Conservation (phyloP, 2,888 invertebrate genomes). For the Eupithecia subumbrata region DNA sequence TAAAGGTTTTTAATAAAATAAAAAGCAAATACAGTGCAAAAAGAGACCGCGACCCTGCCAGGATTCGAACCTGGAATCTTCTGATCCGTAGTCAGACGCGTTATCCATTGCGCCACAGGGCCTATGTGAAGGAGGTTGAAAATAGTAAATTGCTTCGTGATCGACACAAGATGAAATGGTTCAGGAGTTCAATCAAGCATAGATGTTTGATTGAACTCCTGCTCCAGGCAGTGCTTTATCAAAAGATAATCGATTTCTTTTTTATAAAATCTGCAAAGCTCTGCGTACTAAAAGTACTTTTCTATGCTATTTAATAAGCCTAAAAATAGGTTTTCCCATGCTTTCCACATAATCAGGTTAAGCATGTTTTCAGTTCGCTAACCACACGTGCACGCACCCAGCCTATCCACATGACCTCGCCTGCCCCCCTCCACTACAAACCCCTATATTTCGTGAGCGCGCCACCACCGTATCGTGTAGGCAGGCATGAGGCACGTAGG, state of each 20-base stretch:
- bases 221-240: not conserved
- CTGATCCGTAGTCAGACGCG: conserved; percentile 89
- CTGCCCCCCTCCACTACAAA: not conserved
- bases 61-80: conserved; percentile 88
- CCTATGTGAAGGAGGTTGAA: conserved; percentile 48
- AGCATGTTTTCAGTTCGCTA: not conserved
- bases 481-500: not conserved
- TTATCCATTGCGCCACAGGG: conserved; percentile 88
- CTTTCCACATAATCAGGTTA: not conserved
- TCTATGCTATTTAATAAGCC: not conserved
- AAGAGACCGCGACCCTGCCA: conserved; percentile 79
- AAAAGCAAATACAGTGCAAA: conserved; percentile 7
- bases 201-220: no score
- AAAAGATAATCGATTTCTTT: not conserved
- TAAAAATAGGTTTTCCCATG: not conserved
- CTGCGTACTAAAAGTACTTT: no score
- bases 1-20: not conserved
- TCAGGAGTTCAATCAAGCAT: not conserved
- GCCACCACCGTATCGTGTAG: not conserved
- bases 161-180: not conserved
- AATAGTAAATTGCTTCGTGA: not conserved
- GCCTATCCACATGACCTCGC: not conserved
- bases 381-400: not conserved
- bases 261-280: no score
- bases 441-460: conserved; percentile 13